These are phyloP conservation scores for Drosophila mayaguana DNA, from an alignment of 2,888 invertebrate genomes.

Conservation along the genomic window DNA sequence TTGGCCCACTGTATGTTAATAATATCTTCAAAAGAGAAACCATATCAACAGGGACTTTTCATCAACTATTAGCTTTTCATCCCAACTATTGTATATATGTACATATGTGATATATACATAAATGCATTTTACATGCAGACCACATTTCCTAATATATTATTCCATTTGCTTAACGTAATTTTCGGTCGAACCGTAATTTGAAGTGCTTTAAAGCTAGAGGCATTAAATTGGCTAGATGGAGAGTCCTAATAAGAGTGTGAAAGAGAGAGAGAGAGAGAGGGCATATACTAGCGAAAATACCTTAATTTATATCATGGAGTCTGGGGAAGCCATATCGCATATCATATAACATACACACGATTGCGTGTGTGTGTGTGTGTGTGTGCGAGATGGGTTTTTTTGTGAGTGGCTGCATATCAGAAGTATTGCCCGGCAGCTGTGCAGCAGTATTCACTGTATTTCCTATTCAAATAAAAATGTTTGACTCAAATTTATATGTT, in stretches of 20 bases:
- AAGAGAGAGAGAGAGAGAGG: neutral
- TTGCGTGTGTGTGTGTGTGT: neutral
- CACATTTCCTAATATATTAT: neutral
- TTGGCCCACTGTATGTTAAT: too few relatives aligned
- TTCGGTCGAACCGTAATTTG: neutral
- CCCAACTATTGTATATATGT: too few relatives aligned
- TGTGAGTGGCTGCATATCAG: neutral
- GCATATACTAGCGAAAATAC: neutral
- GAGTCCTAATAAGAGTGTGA: neutral
- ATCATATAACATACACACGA: neutral
- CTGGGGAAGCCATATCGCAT: neutral
- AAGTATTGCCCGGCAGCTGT: neutral
- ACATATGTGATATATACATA: too few relatives aligned
- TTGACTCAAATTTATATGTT: conserved; percentile 11
- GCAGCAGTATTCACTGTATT: neutral
- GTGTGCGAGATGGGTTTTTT: neutral
- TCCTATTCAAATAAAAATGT: conserved; percentile 9
- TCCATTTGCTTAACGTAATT: neutral
- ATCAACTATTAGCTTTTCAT: too few relatives aligned
- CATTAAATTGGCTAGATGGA: neutral
- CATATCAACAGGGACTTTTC: too few relatives aligned
- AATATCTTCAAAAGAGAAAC: too few relatives aligned
- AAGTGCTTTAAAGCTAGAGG: neutral
- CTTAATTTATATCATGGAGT: neutral
- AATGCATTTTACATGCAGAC: too few relatives aligned